Conservation (phyloP, 2,888 invertebrate genomes). For the Aphelenchoides bicaudatus region DNA sequence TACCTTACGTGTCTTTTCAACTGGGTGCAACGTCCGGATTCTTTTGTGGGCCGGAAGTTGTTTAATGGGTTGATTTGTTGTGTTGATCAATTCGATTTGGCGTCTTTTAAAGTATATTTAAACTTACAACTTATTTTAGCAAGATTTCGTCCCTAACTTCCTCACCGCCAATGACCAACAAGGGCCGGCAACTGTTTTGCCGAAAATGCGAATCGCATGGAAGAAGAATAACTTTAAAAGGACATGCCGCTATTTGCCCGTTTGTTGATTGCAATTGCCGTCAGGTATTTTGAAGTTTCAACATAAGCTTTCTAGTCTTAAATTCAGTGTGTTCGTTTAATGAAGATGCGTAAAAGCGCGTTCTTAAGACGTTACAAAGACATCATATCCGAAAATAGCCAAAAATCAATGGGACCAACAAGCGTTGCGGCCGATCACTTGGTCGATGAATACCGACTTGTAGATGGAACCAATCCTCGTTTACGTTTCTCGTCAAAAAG, state of each 20-base stretch:
- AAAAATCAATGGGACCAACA: too few species aligned
- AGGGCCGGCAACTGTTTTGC: conserved; percentile 35
- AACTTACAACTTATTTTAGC: too few species aligned
- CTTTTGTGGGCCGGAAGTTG: too few species aligned
- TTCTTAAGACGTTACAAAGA: conserved; percentile 43
- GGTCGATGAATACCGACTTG: neutral
- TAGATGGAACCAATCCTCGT: neutral
- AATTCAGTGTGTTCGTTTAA: conserved; percentile 43
- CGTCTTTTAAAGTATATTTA: too few species aligned
- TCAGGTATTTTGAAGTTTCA: conserved; percentile 36
- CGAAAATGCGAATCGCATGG: conserved; percentile 57
- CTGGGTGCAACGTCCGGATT: too few species aligned
- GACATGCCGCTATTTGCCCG: conserved; percentile 49
- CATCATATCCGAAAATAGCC: too few species aligned
- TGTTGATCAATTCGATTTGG: too few species aligned
- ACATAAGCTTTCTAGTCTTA: conserved; percentile 19
- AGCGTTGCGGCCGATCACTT: neutral
- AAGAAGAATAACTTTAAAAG: conserved; percentile 41
- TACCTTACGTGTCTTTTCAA: too few species aligned
- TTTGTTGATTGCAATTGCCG: conserved; percentile 46
- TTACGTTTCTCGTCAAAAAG: too few species aligned
- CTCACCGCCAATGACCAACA: conserved; percentile 20
- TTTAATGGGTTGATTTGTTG: too few species aligned
- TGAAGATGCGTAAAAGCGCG: conserved; percentile 47
- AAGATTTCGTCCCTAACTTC: too few species aligned